A percentile compares a stretch with the other conserved stretches of the same genome.
Evolutionary conservation across 2,797 vertebrate species (phyloP).

Genomic region (Rhinichthys osculus): DNA sequence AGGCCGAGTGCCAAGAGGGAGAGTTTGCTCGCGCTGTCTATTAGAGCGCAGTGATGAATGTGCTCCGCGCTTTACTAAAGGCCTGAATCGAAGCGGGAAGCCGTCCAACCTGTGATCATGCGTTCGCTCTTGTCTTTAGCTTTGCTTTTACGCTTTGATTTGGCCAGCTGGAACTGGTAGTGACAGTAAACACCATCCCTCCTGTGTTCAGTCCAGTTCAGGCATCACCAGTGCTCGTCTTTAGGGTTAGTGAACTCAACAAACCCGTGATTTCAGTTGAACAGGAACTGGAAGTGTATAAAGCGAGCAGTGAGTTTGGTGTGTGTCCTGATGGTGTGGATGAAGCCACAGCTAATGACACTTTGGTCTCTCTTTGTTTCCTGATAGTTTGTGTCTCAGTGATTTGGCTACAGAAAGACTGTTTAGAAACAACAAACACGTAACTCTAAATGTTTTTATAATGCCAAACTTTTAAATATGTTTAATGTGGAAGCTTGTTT

Average conservation of each 20-base stretch:
- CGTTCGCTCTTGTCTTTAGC: background rate
- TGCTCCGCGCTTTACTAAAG: slow-evolving; percentile 17
- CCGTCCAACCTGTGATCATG: slow-evolving; percentile 30
- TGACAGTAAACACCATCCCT: background rate
- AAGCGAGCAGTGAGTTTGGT: background rate
- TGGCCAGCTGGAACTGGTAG: background rate
- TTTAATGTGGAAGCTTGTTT: no score
- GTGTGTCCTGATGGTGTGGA: background rate
- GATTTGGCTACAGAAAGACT: background rate
- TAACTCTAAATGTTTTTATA: background rate
- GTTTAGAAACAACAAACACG: background rate
- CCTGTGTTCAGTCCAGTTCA: background rate
- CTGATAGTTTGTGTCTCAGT: slow-evolving; percentile 1
- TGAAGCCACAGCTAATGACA: background rate
- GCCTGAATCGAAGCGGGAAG: slow-evolving; percentile 18
- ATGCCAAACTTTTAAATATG: background rate
- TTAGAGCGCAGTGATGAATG: slow-evolving; percentile 31
- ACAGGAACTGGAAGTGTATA: background rate
- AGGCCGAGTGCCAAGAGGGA: slow-evolving; percentile 36
- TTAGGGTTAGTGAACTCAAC: background rate
- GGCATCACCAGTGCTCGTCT: background rate
- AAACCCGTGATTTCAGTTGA: background rate
- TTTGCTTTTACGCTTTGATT: slow-evolving; percentile 1
- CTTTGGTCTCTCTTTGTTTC: slow-evolving; percentile 33
- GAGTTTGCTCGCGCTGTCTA: slow-evolving; percentile 6